Base-by-base conservation (phyloP, 2,888 invertebrate species). In the Callinectes sapidus region DNA sequence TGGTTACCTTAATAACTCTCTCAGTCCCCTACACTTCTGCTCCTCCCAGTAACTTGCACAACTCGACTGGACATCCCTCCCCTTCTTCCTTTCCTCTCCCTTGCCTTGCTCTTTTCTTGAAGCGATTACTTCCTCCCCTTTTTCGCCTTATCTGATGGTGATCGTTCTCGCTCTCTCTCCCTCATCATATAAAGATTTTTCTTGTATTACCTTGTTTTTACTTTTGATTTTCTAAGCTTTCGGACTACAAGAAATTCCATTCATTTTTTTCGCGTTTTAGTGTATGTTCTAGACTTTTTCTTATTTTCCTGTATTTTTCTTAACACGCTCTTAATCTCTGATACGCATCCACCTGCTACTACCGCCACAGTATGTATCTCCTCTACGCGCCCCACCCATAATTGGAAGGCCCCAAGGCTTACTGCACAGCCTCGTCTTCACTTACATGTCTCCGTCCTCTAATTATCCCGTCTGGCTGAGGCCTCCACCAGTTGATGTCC, bases 401-500 rank as follows among this genome's bases (percentile, higher is more conserved):
- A 81, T 81, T 81, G 23, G 14, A 81, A 16, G 16, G 81, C 35
- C 35, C 35, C 81, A 18, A 81, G 81, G 81, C 81, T 81, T n/a
- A 81, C 35, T 35, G 16, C 13, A 35, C 35, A 81, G 32, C 81
- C 81, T 81, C 35, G 16, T 81, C 81, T 81, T 81, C 81, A 81
- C 35, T 81, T 32, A 81, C 81, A 35, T 81, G 81, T 81, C 81
- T 81, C 81, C 35, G 81, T 81, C 81, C 81, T 81, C 81, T 81
- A 81, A 81, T 81, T 35, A 81, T 81, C 81, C 55, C 61, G 86
- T 85, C 23, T 86, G 35, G n/a, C 61, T 55, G 54, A 48, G 61
- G 35, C 32, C 86, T 61, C 90, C 90, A 42, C 28, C 90, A 90
- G 90, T 61, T 86, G 90, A 86, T 6, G n/a, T 48, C 61, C 55